A percentile compares a stretch with the other conserved stretches of the same genome.
These are phyloP conservation scores for Athetis lepigone DNA, from an alignment of 2,888 invertebrate species.

Conservation along the genomic window DNA sequence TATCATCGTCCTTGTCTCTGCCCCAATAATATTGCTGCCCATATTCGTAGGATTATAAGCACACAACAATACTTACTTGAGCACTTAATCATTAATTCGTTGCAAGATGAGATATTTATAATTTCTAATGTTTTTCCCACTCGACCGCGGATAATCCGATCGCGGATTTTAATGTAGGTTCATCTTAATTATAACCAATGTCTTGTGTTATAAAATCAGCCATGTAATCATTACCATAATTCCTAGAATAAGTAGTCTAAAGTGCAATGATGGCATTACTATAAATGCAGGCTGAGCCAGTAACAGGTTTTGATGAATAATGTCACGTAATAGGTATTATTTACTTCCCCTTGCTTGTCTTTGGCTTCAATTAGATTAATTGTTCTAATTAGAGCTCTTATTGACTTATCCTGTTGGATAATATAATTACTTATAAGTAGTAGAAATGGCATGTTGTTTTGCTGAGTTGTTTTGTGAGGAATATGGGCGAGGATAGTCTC, in stretches of 20 bases:
- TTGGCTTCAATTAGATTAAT: slow-evolving; percentile 58
- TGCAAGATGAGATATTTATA: not conserved
- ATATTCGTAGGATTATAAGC: slow-evolving; percentile 46
- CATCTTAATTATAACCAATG: not conserved
- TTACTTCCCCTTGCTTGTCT: slow-evolving; percentile 45
- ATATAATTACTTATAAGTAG: slow-evolving; percentile 9
- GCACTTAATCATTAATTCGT: slow-evolving; percentile 5
- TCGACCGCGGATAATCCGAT: no score
- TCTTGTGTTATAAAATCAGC: not conserved
- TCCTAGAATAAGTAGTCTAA: slow-evolving; percentile 1
- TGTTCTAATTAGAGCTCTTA: slow-evolving; percentile 55
- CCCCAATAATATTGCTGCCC: slow-evolving; percentile 42
- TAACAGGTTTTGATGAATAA: slow-evolving; percentile 30
- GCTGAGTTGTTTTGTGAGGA: not conserved
- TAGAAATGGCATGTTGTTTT: slow-evolving; percentile 5
- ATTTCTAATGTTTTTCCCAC: not conserved
- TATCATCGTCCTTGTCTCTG: slow-evolving; percentile 62
- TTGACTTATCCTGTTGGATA: slow-evolving; percentile 50
- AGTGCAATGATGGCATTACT: slow-evolving; percentile 12
- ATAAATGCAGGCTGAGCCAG: slow-evolving; percentile 13
- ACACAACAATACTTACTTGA: slow-evolving; percentile 31
- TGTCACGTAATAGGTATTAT: slow-evolving; percentile 32
- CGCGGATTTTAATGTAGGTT: no score
- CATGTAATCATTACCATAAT: not conserved
- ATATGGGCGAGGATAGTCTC: no score